Conservation (phyloP, 2,888 invertebrate genomes). For the Temnothorax ravouxi region DNA sequence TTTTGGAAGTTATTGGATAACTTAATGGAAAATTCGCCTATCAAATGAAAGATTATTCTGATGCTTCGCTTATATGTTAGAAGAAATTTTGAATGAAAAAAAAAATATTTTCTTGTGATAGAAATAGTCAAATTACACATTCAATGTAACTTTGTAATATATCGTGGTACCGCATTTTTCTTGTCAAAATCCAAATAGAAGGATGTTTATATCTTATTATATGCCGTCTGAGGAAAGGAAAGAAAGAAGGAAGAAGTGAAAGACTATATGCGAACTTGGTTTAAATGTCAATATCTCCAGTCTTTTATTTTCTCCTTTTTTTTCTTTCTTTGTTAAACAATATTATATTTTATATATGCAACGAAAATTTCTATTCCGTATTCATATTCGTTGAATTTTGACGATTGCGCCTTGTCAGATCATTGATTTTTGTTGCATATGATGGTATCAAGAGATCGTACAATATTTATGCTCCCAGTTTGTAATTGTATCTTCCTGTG, state of each 20-base stretch:
- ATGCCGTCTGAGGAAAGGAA: slow-evolving; percentile 53
- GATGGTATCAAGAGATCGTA: slow-evolving; percentile 6
- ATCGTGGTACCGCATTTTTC: neutral
- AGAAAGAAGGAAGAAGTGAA: slow-evolving; percentile 26
- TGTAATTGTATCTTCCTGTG: neutral
- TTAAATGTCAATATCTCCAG: neutral
- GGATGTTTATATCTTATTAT: slow-evolving; percentile 68
- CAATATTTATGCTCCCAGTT: slow-evolving; percentile 1
- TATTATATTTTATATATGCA: slow-evolving; percentile 30
- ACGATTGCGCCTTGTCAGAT: neutral
- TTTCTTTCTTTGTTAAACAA: slow-evolving; percentile 11
- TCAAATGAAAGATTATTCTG: neutral
- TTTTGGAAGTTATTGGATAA: neutral
- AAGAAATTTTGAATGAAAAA: slow-evolving; percentile 3
- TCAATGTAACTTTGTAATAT: neutral
- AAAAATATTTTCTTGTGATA: neutral
- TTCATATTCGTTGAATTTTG: slow-evolving; percentile 28
- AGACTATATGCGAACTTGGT: neutral
- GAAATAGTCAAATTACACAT: neutral
- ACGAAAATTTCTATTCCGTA: slow-evolving; percentile 29
- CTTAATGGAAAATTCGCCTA: neutral
- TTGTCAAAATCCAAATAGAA: slow-evolving; percentile 5
- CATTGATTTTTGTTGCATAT: neutral
- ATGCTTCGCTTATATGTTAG: neutral
- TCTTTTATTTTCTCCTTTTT: neutral